Conservation (phyloP, 2,888 invertebrate species). For the Eulithis prunata region DNA sequence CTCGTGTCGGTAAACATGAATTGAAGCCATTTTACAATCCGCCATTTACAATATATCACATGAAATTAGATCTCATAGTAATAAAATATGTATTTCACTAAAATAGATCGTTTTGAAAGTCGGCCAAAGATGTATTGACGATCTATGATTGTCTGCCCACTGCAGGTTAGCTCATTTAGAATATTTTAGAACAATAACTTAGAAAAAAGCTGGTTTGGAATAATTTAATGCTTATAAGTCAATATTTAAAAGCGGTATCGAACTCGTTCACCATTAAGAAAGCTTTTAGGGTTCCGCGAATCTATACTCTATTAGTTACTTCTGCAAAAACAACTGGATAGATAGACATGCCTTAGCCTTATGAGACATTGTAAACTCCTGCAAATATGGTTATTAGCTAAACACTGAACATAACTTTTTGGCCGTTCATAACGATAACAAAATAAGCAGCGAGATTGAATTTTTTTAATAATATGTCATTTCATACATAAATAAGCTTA, state of each 20-base stretch:
- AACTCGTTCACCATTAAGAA: neutral
- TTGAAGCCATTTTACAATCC: conserved; percentile 10
- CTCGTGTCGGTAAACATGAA: conserved; percentile 21
- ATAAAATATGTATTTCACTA: conserved; percentile 16
- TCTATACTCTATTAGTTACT: too few species aligned
- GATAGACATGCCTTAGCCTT: too few species aligned
- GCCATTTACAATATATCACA: conserved; percentile 21
- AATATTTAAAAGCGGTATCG: neutral
- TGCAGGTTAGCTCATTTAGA: conserved; percentile 1
- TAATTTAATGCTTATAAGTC: neutral
- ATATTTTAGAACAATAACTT: conserved; percentile 6
- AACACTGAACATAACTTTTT: too few species aligned
- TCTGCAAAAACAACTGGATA: too few species aligned
- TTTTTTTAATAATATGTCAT: neutral
- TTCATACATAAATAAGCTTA: neutral
- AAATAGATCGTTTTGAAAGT: conserved; percentile 32
- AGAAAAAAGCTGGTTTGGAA: neutral
- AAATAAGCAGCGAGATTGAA: too few species aligned
- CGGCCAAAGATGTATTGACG: conserved; percentile 3
- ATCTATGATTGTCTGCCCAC: conserved; percentile 25
- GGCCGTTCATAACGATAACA: too few species aligned
- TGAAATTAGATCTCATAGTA: conserved; percentile 16
- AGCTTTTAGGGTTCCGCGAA: too few species aligned
- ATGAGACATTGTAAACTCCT: too few species aligned
- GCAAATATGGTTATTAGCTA: too few species aligned